Evolutionary conservation across 2,888 invertebrate species (phyloP), one percentile per base, ranked within the genome.

Genomic region (Hyles lineata): DNA sequence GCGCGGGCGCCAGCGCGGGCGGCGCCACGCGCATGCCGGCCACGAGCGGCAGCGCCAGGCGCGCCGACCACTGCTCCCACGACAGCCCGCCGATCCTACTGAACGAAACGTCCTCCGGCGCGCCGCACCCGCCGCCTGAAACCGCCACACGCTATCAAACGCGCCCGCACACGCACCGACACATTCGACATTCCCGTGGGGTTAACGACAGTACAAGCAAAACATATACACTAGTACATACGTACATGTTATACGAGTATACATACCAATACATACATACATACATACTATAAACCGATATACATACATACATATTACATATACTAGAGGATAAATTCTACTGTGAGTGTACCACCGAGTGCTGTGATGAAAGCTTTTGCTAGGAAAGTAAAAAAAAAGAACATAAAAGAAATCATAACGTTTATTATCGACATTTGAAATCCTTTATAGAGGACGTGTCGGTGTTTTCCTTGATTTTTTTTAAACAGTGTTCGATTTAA

Each of bases 31-130:
- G 83, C 85, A 73, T 85, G 92, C 85, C 87, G 74, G 95, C 94
- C 86, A 96, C 96, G 89, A 96, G 95, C 74, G 97, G 96, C 92
- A 97, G 95, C 82, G 97, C 97, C 90, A 97, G 92, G 82, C 97
- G 95, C 81, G 96, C 96, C 83, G 97, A 97, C 96, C 96, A 97
- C 90, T 96, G 96, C 83, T 96, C 96, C 96, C 97, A 97, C 88
- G 96, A 95, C 90, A 95, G 95, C 84, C 96, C 96, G 92, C 95
- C 95, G 95, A 96, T 94, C 89, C 97, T 94, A 80, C 95, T 96
- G 95, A 96, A 96, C 93, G 96, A 96, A 91, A 97, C 95, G 95
- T 97, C 97, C 95, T 92, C 90, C 78, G 84, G 83, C 77, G 71
- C 85, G 77, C 83, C 85, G 77, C 84, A 85, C 75, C 87, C 87